phyloP scores from a whole-genome alignment of 2,888 invertebrate genomes.

The Netelia inedita region DNA sequence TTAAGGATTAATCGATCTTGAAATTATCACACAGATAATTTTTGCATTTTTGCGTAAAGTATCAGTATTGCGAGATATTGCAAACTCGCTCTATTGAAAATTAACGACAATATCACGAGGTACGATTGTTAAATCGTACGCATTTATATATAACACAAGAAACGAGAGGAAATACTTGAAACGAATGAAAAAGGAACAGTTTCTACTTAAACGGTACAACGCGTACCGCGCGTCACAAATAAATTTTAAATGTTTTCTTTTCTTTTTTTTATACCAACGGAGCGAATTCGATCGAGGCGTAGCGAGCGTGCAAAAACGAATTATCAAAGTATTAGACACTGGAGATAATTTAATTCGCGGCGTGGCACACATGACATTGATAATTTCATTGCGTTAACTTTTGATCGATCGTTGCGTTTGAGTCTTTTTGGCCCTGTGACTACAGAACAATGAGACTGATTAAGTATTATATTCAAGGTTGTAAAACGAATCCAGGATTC shows the following conservation, averaged over 20 bases:
- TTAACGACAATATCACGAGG: slow-evolving; percentile 39
- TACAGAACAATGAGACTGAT: slow-evolving; percentile 55
- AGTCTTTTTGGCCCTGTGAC: slow-evolving; percentile 6
- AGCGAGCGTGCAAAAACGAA: slow-evolving; percentile 33
- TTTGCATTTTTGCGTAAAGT: not conserved
- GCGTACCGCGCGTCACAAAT: slow-evolving; percentile 11
- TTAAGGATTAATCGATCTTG: slow-evolving; percentile 22
- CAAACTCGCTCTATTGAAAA: not conserved
- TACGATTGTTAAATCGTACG: slow-evolving; percentile 7
- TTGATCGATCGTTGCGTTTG: slow-evolving; percentile 5
- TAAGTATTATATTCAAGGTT: slow-evolving; percentile 46
- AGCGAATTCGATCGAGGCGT: slow-evolving; percentile 38
- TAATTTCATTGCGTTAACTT: slow-evolving; percentile 13
- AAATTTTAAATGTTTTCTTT: slow-evolving; percentile 44
- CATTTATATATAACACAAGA: slow-evolving; percentile 21
- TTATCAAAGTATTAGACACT: slow-evolving; percentile 28
- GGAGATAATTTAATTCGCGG: slow-evolving; percentile 26
- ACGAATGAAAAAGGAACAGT: slow-evolving; percentile 16
- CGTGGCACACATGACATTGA: slow-evolving; percentile 33
- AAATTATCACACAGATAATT: not conserved
- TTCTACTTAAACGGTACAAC: slow-evolving; percentile 24
- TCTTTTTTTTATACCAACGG: slow-evolving; percentile 46
- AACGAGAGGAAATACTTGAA: not conserved
- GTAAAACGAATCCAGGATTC: not conserved
- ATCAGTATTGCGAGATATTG: slow-evolving; percentile 6